phyloP scores from a whole-genome alignment of 1,140 invertebrate species.

The Trichonephila clavata region DNA sequence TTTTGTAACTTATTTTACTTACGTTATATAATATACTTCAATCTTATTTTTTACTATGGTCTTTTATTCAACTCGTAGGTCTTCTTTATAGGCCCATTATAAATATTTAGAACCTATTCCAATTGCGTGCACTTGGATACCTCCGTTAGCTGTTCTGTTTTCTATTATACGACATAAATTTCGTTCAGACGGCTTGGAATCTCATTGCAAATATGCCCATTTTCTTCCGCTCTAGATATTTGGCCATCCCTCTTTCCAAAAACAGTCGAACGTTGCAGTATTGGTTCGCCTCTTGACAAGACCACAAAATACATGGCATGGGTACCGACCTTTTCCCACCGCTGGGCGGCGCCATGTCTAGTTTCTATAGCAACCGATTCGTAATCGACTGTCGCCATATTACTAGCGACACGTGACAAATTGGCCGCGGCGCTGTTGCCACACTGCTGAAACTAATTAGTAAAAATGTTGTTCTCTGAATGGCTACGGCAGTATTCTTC shows the following conservation, averaged over 20 bases:
- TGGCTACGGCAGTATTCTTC: slow-evolving; percentile 31
- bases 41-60: too few species aligned
- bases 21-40: too few species aligned
- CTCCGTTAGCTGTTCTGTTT: too few species aligned
- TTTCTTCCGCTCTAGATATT: not conserved
- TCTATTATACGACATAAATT: too few species aligned
- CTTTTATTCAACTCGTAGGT: too few species aligned
- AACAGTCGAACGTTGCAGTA: not conserved
- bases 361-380: slow-evolving; percentile 57
- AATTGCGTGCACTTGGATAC: too few species aligned
- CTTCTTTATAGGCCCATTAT: too few species aligned
- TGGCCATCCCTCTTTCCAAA: not conserved
- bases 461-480: slow-evolving; percentile 67
- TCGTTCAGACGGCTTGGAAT: not conserved
- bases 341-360: slow-evolving; percentile 61
- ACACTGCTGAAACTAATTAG: slow-evolving; percentile 71
- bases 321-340: slow-evolving; percentile 4
- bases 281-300: not conserved
- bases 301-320: not conserved
- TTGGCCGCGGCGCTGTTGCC: slow-evolving; percentile 64
- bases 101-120: too few species aligned
- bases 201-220: not conserved
- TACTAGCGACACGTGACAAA: slow-evolving; percentile 70
- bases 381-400: slow-evolving; percentile 74
- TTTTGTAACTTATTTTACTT: too few species aligned